Conservation (phyloP, 2,888 invertebrate genomes). For the Protula sp. region DNA sequence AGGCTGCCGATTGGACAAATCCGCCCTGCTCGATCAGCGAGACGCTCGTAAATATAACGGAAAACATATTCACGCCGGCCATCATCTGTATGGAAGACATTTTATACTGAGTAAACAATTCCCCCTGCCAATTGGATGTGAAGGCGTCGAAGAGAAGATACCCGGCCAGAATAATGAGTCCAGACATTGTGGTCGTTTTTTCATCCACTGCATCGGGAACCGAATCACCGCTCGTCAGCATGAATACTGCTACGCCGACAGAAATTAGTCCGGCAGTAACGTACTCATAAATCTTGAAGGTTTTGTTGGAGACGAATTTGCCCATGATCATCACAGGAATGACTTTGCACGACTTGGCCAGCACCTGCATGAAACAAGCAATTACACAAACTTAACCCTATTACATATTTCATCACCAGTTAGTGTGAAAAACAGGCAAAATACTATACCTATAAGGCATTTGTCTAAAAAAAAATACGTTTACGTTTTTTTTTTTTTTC, state of each 20-base stretch:
- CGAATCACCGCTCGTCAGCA: constrained; percentile 62
- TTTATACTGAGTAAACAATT: constrained; percentile 73
- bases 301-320: constrained; percentile 76
- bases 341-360: constrained; percentile 84
- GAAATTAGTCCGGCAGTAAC: constrained; percentile 83
- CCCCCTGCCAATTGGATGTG: constrained; percentile 96
- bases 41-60: constrained; percentile 78
- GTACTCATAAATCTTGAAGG: constrained; percentile 88
- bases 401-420: not conserved
- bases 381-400: too few relatives aligned
- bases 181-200: constrained; percentile 73
- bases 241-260: constrained; percentile 85
- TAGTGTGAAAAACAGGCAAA: too few relatives aligned
- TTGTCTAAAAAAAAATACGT: too few relatives aligned
- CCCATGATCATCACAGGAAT: constrained; percentile 92
- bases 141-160: constrained; percentile 96
- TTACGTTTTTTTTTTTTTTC: too few relatives aligned
- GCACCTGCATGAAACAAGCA: constrained; percentile 65
- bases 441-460: too few relatives aligned
- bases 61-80: constrained; percentile 93
- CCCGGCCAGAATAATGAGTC: constrained; percentile 76
- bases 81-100: constrained; percentile 87
- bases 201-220: constrained; percentile 59
- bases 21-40: constrained; percentile 81
- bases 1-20: constrained; percentile 67